Evolutionary conservation across 2,113 vertebrate species (phyloP).

Genomic region (Brienomyrus longianalis): DNA sequence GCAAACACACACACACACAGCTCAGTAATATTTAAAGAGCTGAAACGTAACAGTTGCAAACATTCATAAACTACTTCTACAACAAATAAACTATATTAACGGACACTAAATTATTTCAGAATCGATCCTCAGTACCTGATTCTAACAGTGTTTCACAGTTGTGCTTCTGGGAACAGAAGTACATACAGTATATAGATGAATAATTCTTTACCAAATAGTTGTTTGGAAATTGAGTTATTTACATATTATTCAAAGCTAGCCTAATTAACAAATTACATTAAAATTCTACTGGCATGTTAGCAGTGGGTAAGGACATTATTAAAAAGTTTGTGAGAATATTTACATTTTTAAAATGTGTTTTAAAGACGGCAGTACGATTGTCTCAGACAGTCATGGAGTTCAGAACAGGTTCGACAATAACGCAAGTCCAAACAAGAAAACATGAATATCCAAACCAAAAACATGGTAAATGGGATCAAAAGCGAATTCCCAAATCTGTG

Average conservation of each 20-base stretch:
- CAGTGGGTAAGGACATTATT: background rate
- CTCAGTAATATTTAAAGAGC: background rate
- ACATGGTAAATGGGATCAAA: background rate
- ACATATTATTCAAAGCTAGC: background rate
- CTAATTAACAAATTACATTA: background rate
- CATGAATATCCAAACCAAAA: too few relatives aligned
- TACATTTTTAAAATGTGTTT: background rate
- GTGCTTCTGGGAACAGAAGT: background rate
- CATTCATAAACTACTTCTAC: background rate
- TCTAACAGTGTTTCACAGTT: background rate
- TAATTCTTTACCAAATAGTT: background rate
- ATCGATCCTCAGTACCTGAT: background rate
- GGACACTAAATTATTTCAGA: background rate
- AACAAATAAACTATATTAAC: background rate
- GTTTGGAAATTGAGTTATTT: background rate
- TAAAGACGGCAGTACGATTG: background rate
- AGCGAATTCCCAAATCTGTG: background rate
- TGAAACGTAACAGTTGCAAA: background rate
- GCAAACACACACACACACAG: background rate
- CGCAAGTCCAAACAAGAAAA: background rate
- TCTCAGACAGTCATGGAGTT: background rate
- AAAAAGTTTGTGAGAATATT: background rate
- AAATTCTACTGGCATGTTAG: background rate
- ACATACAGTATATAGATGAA: background rate
- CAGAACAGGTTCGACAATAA: background rate